These are phyloP conservation scores for Ceratina calcarata DNA, from an alignment of 1,140 invertebrate genomes.

Conservation along the genomic window DNA sequence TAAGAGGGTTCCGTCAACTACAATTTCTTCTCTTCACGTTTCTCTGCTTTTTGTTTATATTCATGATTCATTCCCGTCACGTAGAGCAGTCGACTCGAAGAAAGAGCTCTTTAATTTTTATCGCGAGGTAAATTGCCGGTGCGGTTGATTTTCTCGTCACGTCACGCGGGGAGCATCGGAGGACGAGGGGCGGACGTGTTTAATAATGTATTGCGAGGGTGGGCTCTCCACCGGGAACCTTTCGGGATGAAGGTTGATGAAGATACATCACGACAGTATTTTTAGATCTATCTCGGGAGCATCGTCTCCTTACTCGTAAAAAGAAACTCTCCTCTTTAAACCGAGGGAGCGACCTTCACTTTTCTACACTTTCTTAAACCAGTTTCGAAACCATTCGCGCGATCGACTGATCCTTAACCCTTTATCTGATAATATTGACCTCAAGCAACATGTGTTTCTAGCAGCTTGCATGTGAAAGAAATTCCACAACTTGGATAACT, in stretches of 20 bases:
- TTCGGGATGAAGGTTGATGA: conserved; percentile 27
- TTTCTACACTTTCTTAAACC: neutral
- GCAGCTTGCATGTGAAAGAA: too few relatives aligned
- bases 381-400: too few relatives aligned
- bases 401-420: too few relatives aligned
- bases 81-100: too few relatives aligned
- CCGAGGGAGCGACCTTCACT: conserved; percentile 30
- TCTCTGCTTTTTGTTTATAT: too few relatives aligned
- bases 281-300: conserved; percentile 13
- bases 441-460: too few relatives aligned
- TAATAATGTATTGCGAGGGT: conserved; percentile 29
- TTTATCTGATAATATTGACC: too few relatives aligned
- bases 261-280: conserved; percentile 24
- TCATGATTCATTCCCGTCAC: too few relatives aligned
- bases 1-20: too few relatives aligned
- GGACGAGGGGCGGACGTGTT: neutral
- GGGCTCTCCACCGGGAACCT: neutral
- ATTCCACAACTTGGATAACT: too few relatives aligned
- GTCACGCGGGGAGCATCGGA: neutral
- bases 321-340: neutral
- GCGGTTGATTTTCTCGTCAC: conserved; percentile 24
- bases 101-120: conserved; percentile 23
- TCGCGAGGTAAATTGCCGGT: neutral
- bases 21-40: too few relatives aligned
- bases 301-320: conserved; percentile 8